Percentiles rank a stretch among this genome's conserved stretches.
phyloP scores from a whole-genome alignment of 1,140 invertebrate species.

The Bombus pyrosoma region DNA sequence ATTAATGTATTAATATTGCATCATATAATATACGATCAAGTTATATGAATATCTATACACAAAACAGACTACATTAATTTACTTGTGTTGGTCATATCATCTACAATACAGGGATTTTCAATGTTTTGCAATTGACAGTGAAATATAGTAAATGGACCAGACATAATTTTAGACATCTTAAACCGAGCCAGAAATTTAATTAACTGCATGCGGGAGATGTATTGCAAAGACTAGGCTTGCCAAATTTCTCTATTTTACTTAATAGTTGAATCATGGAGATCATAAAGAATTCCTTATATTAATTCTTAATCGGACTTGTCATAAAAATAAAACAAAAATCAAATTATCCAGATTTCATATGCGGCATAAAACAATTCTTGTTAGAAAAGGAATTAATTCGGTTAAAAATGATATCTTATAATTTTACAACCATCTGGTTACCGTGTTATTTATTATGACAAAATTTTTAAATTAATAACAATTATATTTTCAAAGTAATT shows the following conservation, averaged over 20 bases:
- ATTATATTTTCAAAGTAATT: no score
- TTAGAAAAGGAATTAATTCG: no score
- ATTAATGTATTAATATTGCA: background rate
- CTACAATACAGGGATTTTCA: background rate
- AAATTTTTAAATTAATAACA: no score
- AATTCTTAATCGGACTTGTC: background rate
- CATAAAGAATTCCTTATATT: no score
- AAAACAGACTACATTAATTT: background rate
- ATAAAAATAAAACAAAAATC: background rate
- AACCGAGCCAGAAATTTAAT: background rate
- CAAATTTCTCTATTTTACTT: background rate
- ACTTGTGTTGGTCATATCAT: background rate
- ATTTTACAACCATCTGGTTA: no score
- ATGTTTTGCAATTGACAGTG: background rate
- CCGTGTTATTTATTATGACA: no score
- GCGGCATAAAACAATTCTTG: no score
- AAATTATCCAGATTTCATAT: background rate
- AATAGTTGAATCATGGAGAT: background rate
- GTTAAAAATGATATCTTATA: no score
- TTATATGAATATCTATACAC: background rate
- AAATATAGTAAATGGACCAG: background rate
- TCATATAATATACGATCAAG: background rate
- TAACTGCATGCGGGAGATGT: background rate
- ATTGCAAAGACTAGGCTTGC: background rate
- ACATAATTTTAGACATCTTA: conserved; percentile 2